Conservation (phyloP, 2,888 invertebrate species). For the Thymelicus acteon region DNA sequence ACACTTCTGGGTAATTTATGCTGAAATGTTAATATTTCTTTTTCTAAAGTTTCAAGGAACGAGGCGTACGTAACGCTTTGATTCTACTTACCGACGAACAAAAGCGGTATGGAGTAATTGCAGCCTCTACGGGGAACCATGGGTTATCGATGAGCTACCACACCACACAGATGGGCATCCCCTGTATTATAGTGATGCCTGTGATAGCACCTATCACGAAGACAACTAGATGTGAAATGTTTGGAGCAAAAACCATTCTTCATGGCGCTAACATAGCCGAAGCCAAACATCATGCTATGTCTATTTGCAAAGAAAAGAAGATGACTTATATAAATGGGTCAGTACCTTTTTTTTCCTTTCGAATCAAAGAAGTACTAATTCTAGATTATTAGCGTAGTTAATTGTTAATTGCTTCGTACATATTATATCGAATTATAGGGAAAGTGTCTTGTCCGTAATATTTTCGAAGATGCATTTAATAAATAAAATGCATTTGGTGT, state of each 20-base stretch:
- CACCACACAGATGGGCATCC: constrained; percentile 87
- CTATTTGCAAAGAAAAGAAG: constrained; percentile 88
- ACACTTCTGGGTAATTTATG: neutral
- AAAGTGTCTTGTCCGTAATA: too few species aligned
- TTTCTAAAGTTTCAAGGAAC: constrained; percentile 92
- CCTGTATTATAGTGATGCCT: constrained; percentile 95
- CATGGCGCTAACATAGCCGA: constrained; percentile 91
- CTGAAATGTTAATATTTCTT: constrained; percentile 1
- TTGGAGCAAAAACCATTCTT: constrained; percentile 92
- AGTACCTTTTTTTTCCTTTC: constrained; percentile 42
- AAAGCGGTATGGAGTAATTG: constrained; percentile 91
- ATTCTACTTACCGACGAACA: constrained; percentile 89
- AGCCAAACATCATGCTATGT: constrained; percentile 90
- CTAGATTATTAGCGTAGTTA: too few species aligned
- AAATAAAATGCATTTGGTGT: too few species aligned
- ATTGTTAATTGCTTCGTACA: too few species aligned
- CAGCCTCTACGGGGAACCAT: constrained; percentile 97
- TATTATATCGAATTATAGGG: too few species aligned
- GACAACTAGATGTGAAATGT: constrained; percentile 91
- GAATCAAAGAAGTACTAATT: too few species aligned
- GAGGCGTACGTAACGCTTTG: constrained; percentile 94
- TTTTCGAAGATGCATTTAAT: too few species aligned
- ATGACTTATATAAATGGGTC: constrained; percentile 95
- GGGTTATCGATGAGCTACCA: constrained; percentile 92
- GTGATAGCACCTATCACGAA: constrained; percentile 95